These are phyloP conservation scores for Pristionchus maxplancki DNA, from an alignment of 2,888 invertebrate species.

Conservation along the genomic window DNA sequence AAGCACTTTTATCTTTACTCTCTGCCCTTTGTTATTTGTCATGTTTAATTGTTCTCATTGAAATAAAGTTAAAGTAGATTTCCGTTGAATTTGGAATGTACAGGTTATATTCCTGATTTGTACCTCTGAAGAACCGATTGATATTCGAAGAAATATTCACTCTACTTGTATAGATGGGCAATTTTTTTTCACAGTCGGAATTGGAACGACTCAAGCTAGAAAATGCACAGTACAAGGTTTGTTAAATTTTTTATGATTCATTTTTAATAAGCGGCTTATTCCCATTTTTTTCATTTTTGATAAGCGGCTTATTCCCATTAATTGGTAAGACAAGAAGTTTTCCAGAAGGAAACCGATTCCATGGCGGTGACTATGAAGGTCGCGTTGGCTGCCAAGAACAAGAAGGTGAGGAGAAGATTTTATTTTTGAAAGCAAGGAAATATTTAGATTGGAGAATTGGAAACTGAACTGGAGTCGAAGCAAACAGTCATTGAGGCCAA, in stretches of 20 bases:
- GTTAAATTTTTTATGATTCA: background rate
- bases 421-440: too few relatives aligned
- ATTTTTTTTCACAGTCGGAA: background rate
- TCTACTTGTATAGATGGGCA: background rate
- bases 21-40: background rate
- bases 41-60: background rate
- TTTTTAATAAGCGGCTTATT: background rate
- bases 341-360: background rate
- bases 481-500: too few relatives aligned
- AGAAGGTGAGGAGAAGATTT: too few relatives aligned
- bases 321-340: background rate
- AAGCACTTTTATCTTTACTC: too few relatives aligned
- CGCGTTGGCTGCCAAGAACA: background rate
- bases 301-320: background rate
- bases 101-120: background rate
- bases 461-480: too few relatives aligned
- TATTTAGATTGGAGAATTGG: too few relatives aligned
- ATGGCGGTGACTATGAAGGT: background rate
- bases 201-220: background rate
- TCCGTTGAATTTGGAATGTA: background rate
- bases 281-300: background rate
- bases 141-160: background rate
- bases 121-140: background rate
- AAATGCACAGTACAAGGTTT: background rate
- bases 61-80: background rate